Evolutionary conservation across 1,140 invertebrate genomes (phyloP).

Genomic region (Platyscapa corneri): DNA sequence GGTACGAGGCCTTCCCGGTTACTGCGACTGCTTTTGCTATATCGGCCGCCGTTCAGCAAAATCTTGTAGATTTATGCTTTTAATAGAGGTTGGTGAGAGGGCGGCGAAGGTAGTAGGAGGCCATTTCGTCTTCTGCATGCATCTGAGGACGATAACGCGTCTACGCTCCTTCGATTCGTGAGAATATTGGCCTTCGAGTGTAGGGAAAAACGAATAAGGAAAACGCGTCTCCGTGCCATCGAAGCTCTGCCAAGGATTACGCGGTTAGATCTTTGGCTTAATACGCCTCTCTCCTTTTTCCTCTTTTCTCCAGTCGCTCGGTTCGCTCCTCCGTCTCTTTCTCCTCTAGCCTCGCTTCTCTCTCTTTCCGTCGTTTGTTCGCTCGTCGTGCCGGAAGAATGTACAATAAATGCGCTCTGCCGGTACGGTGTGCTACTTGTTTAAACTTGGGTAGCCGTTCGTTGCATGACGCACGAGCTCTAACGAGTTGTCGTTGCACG

Average conservation of each 20-base stretch:
- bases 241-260: conserved; percentile 34
- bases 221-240: conserved; percentile 15
- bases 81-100: conserved; percentile 51
- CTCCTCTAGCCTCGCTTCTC: not conserved
- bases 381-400: not conserved
- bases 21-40: too few species aligned
- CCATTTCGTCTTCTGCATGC: conserved; percentile 16
- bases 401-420: not conserved
- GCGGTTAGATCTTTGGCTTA: conserved; percentile 15
- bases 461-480: not conserved
- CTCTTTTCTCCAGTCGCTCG: not conserved
- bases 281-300: conserved; percentile 9
- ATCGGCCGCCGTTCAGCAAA: not conserved
- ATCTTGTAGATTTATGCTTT: conserved; percentile 64
- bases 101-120: not conserved
- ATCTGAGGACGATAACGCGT: conserved; percentile 17
- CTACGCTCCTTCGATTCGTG: conserved; percentile 9
- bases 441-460: not conserved
- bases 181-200: conserved; percentile 18
- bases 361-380: not conserved
- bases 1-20: too few species aligned
- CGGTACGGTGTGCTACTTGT: not conserved
- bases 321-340: too few species aligned
- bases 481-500: not conserved
- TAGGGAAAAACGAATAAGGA: not conserved